Evolutionary conservation across 2,113 vertebrate genomes (phyloP).

Genomic region (Anthoscopus minutus): DNA sequence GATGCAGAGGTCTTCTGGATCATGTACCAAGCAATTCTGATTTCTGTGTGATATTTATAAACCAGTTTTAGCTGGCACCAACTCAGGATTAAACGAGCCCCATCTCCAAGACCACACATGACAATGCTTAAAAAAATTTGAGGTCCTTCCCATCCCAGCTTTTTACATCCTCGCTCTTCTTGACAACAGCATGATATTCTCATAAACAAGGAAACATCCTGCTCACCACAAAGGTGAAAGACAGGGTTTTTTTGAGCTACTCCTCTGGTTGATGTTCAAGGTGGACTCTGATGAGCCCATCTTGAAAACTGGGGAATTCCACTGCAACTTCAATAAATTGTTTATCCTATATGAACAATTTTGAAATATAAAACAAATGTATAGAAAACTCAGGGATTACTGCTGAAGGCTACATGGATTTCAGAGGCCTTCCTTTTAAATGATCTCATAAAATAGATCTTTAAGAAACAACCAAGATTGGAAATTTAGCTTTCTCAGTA

Average conservation of each 20-base stretch:
- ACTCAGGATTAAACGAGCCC: background rate
- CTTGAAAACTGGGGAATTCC: background rate
- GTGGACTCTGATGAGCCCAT: background rate
- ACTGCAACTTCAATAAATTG: background rate
- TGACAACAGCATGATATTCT: background rate
- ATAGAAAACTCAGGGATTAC: background rate
- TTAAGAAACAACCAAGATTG: background rate
- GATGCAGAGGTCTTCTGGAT: background rate
- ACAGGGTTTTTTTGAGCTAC: background rate
- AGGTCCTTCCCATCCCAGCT: background rate
- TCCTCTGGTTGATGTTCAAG: background rate
- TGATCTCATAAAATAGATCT: background rate
- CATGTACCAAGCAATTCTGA: background rate
- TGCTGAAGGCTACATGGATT: background rate
- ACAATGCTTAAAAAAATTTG: background rate
- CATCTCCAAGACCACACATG: background rate
- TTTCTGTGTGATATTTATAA: background rate
- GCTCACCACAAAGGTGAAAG: background rate
- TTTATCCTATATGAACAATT: background rate
- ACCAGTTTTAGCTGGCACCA: background rate
- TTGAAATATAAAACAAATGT: background rate
- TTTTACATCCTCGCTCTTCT: background rate
- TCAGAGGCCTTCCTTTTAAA: background rate
- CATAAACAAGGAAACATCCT: background rate
- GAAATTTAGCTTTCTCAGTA: background rate